Evolutionary conservation across 2,113 vertebrate species (phyloP).

Genomic region (Oceanites oceanicus): DNA sequence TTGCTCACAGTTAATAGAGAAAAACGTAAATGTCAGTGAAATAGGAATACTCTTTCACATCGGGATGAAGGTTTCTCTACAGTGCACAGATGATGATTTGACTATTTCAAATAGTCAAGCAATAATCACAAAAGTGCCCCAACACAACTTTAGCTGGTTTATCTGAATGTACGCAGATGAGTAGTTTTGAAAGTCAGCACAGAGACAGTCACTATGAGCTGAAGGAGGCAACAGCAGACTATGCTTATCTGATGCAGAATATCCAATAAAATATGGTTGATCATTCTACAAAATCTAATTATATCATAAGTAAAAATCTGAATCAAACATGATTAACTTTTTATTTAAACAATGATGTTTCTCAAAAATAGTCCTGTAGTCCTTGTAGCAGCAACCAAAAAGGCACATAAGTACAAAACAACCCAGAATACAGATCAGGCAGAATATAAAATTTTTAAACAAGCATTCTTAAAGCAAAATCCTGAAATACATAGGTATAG

Average conservation of each 20-base stretch:
- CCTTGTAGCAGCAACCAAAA: constrained; percentile 67
- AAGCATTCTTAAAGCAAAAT: constrained; percentile 13
- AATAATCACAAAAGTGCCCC: not conserved
- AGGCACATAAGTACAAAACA: constrained; percentile 16
- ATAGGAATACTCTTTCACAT: not conserved
- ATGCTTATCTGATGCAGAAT: not conserved
- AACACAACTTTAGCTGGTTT: not conserved
- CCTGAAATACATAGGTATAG: not conserved
- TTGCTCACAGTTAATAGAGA: not conserved
- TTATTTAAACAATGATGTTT: constrained; percentile 13
- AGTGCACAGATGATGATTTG: not conserved
- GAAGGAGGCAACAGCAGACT: not conserved
- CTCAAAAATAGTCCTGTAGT: constrained; percentile 23
- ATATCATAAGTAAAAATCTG: not conserved
- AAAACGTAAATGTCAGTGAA: not conserved
- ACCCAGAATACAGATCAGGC: not conserved
- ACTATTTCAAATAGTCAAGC: not conserved
- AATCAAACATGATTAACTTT: constrained; percentile 5
- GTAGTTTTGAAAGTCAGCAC: not conserved
- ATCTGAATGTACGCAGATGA: not conserved
- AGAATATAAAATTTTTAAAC: not conserved
- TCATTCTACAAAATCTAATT: not conserved
- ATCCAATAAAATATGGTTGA: not conserved
- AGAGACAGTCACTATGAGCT: not conserved
- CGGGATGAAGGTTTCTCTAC: not conserved